phyloP scores from a whole-genome alignment of 2,113 vertebrate species.

The Phaetusa simplex region DNA sequence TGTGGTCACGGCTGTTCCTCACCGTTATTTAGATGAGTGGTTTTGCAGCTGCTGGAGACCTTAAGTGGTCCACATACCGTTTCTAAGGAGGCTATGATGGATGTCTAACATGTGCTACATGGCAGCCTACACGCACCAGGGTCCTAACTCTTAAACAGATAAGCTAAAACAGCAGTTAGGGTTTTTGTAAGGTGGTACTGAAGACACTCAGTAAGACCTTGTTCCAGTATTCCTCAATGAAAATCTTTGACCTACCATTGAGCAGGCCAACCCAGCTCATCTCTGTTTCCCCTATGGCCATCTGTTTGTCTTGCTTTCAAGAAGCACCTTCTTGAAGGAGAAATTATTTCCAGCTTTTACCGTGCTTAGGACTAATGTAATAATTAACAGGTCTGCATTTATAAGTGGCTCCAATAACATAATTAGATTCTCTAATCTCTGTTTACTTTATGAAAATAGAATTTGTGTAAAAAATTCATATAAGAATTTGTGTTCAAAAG shows the following conservation, averaged over 20 bases:
- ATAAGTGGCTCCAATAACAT: neutral
- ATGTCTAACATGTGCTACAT: fast-evolving
- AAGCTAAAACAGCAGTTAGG: neutral
- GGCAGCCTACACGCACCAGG: neutral
- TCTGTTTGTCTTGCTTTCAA: neutral
- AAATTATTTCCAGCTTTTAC: neutral
- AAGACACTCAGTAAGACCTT: neutral
- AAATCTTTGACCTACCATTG: neutral
- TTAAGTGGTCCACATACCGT: neutral
- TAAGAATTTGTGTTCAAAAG: neutral
- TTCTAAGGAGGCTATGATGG: neutral
- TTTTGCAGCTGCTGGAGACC: neutral
- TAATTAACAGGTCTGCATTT: neutral
- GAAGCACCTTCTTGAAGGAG: neutral
- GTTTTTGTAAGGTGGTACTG: neutral
- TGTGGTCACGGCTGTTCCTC: neutral
- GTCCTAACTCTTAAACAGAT: neutral
- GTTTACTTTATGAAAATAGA: neutral
- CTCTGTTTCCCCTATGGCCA: neutral
- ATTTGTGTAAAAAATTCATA: neutral
- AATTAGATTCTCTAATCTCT: neutral
- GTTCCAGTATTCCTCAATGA: neutral
- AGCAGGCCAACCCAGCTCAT: neutral
- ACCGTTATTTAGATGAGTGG: neutral
- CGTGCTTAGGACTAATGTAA: neutral